phyloP scores from a whole-genome alignment of 2,888 invertebrate species.

The Andrena marginata region DNA sequence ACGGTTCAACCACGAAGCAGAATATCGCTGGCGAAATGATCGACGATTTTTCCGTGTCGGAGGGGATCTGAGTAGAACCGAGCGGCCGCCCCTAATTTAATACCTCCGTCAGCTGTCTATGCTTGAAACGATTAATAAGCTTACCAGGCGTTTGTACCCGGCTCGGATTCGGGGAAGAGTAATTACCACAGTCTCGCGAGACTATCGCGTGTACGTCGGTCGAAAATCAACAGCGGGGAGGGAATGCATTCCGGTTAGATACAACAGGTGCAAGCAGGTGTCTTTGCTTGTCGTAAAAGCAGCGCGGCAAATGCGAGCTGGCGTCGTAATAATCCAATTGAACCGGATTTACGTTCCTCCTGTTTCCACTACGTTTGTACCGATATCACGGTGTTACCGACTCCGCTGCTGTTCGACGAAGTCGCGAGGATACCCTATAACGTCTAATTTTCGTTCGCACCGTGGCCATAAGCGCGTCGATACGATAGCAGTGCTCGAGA shows the following conservation, averaged over 20 bases:
- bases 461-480: slow-evolving; percentile 3
- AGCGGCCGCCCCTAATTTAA: neutral
- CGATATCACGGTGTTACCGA: neutral
- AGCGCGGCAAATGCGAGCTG: slow-evolving; percentile 16
- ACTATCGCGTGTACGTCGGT: slow-evolving; percentile 44
- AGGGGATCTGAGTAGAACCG: no score
- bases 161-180: slow-evolving; percentile 1
- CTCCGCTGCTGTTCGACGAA: neutral
- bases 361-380: neutral
- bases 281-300: slow-evolving; percentile 30
- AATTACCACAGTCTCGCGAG: slow-evolving; percentile 16
- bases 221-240: slow-evolving; percentile 17
- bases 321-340: slow-evolving; percentile 37
- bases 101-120: neutral
- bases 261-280: slow-evolving; percentile 53
- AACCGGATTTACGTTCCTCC: slow-evolving; percentile 21
- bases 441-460: slow-evolving; percentile 11
- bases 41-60: no score
- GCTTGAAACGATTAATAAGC: neutral
- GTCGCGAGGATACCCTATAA: neutral
- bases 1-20: no score
- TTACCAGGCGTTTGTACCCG: neutral
- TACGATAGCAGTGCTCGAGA: neutral
- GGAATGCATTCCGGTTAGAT: slow-evolving; percentile 20
- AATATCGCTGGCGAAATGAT: no score